These are phyloP conservation scores for Dinocampus coccinellae DNA, from an alignment of 2,888 invertebrate genomes.

Conservation along the genomic window DNA sequence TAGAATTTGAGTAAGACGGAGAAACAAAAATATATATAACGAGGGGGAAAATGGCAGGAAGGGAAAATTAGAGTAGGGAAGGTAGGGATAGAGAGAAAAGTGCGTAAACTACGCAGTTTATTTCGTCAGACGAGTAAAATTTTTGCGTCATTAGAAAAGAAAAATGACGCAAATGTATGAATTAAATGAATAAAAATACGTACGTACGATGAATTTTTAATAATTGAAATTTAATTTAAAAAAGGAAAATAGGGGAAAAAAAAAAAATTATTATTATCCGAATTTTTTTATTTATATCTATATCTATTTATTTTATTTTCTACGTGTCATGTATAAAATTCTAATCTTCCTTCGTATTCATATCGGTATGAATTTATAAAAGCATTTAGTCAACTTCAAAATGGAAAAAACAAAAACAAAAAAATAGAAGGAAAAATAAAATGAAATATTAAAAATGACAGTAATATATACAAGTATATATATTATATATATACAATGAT, in stretches of 20 bases:
- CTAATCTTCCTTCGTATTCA: neutral
- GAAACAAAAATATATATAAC: conserved; percentile 3
- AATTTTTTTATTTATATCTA: neutral
- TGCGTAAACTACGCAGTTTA: conserved; percentile 35
- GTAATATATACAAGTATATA: neutral
- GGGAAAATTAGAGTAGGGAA: neutral
- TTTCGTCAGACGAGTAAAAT: conserved; percentile 35
- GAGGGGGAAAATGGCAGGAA: neutral
- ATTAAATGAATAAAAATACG: too few relatives aligned
- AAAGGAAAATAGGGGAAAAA: too few relatives aligned
- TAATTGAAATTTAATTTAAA: neutral
- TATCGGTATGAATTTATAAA: neutral
- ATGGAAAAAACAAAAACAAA: neutral
- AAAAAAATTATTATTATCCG: neutral
- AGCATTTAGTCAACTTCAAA: neutral
- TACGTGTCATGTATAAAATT: conserved; percentile 6
- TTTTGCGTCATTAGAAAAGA: conserved; percentile 26
- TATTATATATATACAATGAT: neutral
- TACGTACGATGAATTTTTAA: too few relatives aligned
- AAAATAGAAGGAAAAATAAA: neutral
- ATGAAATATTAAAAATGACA: neutral
- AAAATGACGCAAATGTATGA: too few relatives aligned
- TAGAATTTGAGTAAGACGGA: conserved; percentile 19
- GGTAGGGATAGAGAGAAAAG: too few relatives aligned
- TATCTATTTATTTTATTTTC: conserved; percentile 3